Conservation (phyloP, 2,113 vertebrate genomes). For the Pavo muticus region DNA sequence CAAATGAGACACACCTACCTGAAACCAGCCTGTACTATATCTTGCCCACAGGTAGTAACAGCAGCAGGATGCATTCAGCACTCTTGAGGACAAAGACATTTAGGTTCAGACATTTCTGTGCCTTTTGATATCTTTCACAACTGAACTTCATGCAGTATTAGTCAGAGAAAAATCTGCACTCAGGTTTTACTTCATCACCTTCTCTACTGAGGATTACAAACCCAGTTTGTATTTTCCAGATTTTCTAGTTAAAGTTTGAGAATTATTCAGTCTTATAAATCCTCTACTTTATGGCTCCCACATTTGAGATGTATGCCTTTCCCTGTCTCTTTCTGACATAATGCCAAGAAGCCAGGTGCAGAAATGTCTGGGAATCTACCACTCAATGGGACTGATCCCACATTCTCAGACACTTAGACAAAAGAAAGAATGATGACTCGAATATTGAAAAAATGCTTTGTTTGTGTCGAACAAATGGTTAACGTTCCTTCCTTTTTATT, state of each 20-base stretch:
- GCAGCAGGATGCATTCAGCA: background rate
- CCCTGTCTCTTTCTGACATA: background rate
- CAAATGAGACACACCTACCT: background rate
- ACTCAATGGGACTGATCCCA: background rate
- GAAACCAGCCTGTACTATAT: background rate
- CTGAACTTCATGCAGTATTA: background rate
- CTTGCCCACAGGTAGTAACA: background rate
- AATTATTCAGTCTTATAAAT: background rate
- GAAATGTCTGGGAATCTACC: background rate
- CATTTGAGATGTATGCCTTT: background rate
- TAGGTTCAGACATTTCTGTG: background rate
- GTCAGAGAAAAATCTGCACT: background rate
- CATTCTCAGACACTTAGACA: background rate
- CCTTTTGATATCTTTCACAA: background rate
- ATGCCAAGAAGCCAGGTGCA: background rate
- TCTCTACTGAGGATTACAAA: background rate
- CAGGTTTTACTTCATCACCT: background rate
- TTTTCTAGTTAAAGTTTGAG: background rate
- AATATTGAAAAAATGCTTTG: background rate
- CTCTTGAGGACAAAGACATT: background rate
- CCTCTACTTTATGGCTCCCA: background rate
- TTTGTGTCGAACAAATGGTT: background rate
- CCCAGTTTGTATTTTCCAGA: background rate
- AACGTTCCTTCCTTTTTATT: background rate
- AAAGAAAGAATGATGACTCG: background rate